Base-by-base conservation (phyloP, 30 jellyfish, hydroid and myxozoan species). In the Pelagia noctiluca region DNA sequence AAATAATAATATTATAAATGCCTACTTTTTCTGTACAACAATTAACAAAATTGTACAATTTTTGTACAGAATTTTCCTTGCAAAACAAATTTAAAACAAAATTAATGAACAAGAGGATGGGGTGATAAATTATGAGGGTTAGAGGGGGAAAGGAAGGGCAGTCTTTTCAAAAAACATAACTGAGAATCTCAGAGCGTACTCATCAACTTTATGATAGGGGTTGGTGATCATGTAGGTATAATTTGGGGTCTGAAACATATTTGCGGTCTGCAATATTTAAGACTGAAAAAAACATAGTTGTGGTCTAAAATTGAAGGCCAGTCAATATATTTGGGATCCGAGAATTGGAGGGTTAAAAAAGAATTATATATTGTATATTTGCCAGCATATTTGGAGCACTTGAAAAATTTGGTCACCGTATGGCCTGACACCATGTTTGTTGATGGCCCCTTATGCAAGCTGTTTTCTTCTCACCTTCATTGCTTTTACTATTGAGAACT, bases 381-480 rank as follows among this genome's bases (percentile, higher is more conserved):
- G 57, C 57, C 57, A 42, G 57, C 57, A 42, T 42, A 42, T 42
- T 42, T 42, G 57, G 57, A 16, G 57, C 57, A 42, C 57, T 42
- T 42, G 57, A 42, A 42, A 42, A 42, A 42, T 42, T 42, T 42
- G 57, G 57, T 42, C 57, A 42, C 57, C 57, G 16, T 42, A 42
- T 42, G 57, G 57, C 57, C 57, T 42, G 57, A 42, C 57, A 42
- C 57, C 57, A 42, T 42, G 57, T 42, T 42, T 42, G 57, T 42
- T 42, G 57, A 42, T 42, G 57, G 57, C 57, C 57, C 57, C 57
- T 42, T 42, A 42, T 42, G 57, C 57, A 42, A 42, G 57, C 57
- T 42, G 57, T 42, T 42, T 42, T 42, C 57, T 42, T 42, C 57
- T 42, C 57, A 42, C 57, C 57, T 42, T 42, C 57, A 42, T 42